Evolutionary conservation across 2,888 invertebrate species (phyloP), one percentile per base, ranked within the genome.

Genomic region (Sepioteuthis lessoniana): DNA sequence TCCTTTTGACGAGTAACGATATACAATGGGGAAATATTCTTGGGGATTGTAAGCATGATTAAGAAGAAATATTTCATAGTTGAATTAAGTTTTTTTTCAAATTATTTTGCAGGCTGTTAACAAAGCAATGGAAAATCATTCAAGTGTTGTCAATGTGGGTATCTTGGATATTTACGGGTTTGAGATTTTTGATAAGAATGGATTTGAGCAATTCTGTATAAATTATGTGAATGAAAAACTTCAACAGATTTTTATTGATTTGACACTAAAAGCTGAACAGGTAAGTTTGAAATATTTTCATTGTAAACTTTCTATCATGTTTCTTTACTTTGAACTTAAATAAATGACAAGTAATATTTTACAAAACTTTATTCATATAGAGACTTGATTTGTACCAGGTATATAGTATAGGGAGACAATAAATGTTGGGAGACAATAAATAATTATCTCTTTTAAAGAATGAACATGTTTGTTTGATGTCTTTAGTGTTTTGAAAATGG

Each of bases 211-310:
- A 96, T 98, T 98, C 96, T 98, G 98, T 96, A 98, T 98, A 94
- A 98, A 98, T 96, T 98, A 98, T 96, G 98, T 98, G 38, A 98
- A 98, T 96, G 98, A 98, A 96, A 98, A 98, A 96, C 97, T 98
- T 25, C 98, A 98, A 96, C 98, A 98, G 96, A 98, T 98, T 94
- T 98, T 98, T 97, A 98, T 98, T 95, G 98, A 98, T 95, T 97
- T 98, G 90, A 98, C 98, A 0, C 97, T 98, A 91, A 98, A 98
- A 96, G 98, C 98, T 38, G 98, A 98, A 97, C 98, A 98, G 97
- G 98, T 98, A 96, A 42, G 55, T 25, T 25, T 55, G 7, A 25
- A 21, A 55, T 21, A 5, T 25, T 2, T 25, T 25, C 21, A 5
- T 25, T 21, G 10, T 47, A 55, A 55, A 55, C 7, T 55, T 55